Evolutionary conservation across 2,113 vertebrate species (phyloP).

Genomic region (Silurus meridionalis): DNA sequence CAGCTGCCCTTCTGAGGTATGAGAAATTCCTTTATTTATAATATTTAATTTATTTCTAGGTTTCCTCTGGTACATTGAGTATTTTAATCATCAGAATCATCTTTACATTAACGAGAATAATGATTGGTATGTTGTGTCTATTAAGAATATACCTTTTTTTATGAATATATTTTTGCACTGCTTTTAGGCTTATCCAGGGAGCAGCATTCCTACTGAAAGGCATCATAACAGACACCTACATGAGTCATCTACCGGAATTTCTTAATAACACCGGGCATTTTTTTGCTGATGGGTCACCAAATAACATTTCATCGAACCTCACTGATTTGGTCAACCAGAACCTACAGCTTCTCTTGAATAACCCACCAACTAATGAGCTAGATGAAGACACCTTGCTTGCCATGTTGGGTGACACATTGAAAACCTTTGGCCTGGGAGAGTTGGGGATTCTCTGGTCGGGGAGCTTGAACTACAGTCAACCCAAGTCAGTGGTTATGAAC

Average conservation of each 20-base stretch:
- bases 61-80: neutral
- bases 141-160: neutral
- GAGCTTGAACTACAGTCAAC: constrained; percentile 55
- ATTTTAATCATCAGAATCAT: neutral
- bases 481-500: constrained; percentile 47
- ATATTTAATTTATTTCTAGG: neutral
- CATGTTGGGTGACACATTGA: constrained; percentile 55
- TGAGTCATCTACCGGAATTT: constrained; percentile 34
- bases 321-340: constrained; percentile 54
- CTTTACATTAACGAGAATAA: neutral
- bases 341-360: constrained; percentile 47
- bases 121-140: neutral
- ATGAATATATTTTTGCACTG: neutral
- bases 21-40: neutral
- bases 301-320: constrained; percentile 56
- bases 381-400: constrained; percentile 50
- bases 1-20: constrained; percentile 51
- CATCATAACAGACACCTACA: constrained; percentile 52
- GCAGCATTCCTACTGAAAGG: constrained; percentile 62
- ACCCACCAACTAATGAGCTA: constrained; percentile 37
- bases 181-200: constrained; percentile 62
- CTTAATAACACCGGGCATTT: constrained; percentile 32
- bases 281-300: constrained; percentile 48
- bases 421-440: constrained; percentile 60
- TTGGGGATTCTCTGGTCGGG: constrained; percentile 55